Evolutionary conservation across 2,797 vertebrate genomes (phyloP), one percentile per base, ranked within the genome.

Genomic region (Sebastes wilsoni): DNA sequence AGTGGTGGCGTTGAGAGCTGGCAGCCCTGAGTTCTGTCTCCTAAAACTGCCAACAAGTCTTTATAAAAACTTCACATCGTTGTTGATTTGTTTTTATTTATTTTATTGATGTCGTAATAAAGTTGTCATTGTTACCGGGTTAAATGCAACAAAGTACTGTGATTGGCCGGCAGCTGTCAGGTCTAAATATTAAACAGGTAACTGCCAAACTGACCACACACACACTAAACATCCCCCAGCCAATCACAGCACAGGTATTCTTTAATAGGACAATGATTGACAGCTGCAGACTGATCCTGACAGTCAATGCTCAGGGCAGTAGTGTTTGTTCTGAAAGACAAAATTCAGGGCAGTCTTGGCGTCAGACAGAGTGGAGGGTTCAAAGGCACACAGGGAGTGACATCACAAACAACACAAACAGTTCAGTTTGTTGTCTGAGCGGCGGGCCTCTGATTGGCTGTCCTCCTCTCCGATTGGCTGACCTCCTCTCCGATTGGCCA

Each of bases 401-500:
- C 87, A 81, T 88, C 75, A 81, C 73, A 69, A 66, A 34, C 32
- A 34, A 34, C 42, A 75, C 54, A 59, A 61, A 52, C 8, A 66
- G 16, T 69, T 28, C 16, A 67, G 30, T 65, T 34, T 56, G 25
- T 58, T 10, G 13, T 23, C 32, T 25, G 62, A 62, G 28, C 2
- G 11, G 6, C 20, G n/a, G 10, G 20, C 22, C 49, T 34, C 20
- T n/a, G 49, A 52, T 97, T 97, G 89, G 97, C 96, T 2, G 0
- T 20, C 27, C 42, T 16, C 22, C 49, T 36, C n/a, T 55, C 20
- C 9, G 49, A 52, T 97, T 97, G 89, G 97, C 96, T 1, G 1
- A 3, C 16, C 18, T 49, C 20, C 60, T 62, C 30, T 34, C 42
- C 18, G 42, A 49, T 49, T 49, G 13, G 42, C 16, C 13, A 2